A percentile compares a stretch with the other conserved stretches of the same genome.
These are phyloP conservation scores for Tonatia bakeri DNA, from an alignment of 2,113 vertebrate genomes.

Conservation along the genomic window DNA sequence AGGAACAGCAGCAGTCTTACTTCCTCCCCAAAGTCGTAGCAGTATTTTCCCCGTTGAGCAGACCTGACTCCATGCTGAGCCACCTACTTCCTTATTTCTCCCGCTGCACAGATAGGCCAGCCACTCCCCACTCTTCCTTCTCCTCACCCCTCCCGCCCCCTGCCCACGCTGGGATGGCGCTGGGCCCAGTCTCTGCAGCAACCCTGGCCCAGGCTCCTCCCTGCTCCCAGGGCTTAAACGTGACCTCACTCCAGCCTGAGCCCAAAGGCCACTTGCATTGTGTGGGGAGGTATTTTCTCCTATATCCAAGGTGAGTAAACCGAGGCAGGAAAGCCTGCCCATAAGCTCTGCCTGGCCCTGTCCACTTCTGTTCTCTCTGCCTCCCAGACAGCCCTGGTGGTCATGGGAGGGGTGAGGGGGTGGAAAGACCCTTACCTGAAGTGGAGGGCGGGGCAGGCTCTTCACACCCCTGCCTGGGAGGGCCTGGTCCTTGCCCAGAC, in stretches of 20 bases:
- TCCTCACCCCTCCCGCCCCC: not conserved
- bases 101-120: not conserved
- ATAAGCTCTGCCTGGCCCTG: not conserved
- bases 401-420: not conserved
- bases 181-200: accelerated
- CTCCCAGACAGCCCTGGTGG: not conserved
- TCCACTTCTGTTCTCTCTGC: not conserved
- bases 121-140: not conserved
- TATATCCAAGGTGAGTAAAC: not conserved
- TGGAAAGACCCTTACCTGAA: conserved; percentile 55
- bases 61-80: not conserved
- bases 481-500: conserved; percentile 61
- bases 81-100: conserved; percentile 41
- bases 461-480: not conserved
- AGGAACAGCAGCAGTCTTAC: not conserved
- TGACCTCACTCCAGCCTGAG: not conserved
- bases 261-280: not conserved
- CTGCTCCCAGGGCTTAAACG: not conserved
- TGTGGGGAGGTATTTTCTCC: not conserved
- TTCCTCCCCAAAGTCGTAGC: not conserved
- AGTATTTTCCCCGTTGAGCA: not conserved
- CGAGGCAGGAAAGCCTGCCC: not conserved
- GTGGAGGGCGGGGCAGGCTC: not conserved
- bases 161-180: not conserved
- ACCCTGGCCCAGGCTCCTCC: not conserved